Evolutionary conservation across 2,113 vertebrate genomes (phyloP).

Genomic region (Thunnus thynnus): DNA sequence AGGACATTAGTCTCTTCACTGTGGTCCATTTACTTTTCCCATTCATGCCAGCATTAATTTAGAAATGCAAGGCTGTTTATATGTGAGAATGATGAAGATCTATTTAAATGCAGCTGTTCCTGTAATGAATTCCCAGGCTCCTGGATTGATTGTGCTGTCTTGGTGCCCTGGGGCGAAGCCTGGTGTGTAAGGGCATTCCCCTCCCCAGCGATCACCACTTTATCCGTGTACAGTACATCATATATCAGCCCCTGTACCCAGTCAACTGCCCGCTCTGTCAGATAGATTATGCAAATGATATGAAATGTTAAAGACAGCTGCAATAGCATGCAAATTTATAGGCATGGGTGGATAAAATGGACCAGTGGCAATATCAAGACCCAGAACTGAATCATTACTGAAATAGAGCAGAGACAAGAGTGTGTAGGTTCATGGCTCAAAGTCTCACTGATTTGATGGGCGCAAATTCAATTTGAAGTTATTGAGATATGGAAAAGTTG

Average conservation of each 20-base stretch:
- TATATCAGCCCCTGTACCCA: constrained; percentile 14
- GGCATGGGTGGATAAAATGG: constrained; percentile 24
- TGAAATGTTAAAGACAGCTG: constrained; percentile 32
- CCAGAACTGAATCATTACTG: constrained; percentile 7
- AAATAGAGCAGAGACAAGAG: constrained; percentile 28
- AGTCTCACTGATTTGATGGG: constrained; percentile 8
- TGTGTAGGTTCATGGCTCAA: constrained; percentile 34
- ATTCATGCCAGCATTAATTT: constrained; percentile 57
- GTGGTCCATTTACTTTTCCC: constrained; percentile 54
- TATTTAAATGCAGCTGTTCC: constrained; percentile 30
- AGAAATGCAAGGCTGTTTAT: constrained; percentile 44
- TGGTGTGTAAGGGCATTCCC: neutral
- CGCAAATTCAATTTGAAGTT: constrained; percentile 30
- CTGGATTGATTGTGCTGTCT: neutral
- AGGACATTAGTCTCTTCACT: constrained; percentile 32
- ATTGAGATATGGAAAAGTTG: constrained; percentile 18
- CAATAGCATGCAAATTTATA: constrained; percentile 48
- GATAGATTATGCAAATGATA: constrained; percentile 53
- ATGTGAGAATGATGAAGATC: constrained; percentile 35
- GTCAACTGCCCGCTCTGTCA: constrained; percentile 27
- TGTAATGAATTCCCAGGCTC: constrained; percentile 11
- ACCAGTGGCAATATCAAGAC: constrained; percentile 26
- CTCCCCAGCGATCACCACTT: constrained; percentile 22
- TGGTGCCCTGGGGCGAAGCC: neutral
- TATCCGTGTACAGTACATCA: neutral